Evolutionary conservation across 1,140 invertebrate species (phyloP).

Genomic region (Drosophila pectinifera): DNA sequence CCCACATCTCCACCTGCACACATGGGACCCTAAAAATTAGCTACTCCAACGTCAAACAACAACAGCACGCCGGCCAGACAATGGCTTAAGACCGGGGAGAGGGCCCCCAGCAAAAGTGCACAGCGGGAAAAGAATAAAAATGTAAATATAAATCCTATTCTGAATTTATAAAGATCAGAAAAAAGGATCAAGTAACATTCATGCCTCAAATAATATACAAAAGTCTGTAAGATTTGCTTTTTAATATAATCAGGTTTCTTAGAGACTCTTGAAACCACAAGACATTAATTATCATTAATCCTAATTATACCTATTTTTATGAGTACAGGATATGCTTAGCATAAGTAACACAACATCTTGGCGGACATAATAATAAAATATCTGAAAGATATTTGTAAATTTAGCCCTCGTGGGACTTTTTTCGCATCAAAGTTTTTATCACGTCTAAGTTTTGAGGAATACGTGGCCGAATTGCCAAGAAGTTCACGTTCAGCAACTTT

Average conservation of each 20-base stretch:
- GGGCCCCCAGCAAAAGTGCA: not conserved
- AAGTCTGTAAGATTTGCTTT: not conserved
- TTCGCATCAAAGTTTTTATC: slow-evolving; percentile 12
- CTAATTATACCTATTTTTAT: not conserved
- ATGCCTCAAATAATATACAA: not conserved
- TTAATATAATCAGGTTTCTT: too few relatives aligned
- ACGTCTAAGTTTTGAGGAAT: slow-evolving; percentile 11
- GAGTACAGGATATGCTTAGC: not conserved
- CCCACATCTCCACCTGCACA: slow-evolving; percentile 1
- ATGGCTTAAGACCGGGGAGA: slow-evolving; percentile 8
- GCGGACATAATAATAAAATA: not conserved
- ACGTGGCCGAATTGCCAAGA: slow-evolving; percentile 12
- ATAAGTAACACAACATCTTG: not conserved
- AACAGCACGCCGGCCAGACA: slow-evolving; percentile 22
- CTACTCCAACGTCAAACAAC: slow-evolving; percentile 34
- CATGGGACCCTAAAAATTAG: slow-evolving; percentile 51
- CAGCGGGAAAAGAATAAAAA: not conserved
- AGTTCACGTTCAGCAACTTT: slow-evolving; percentile 9
- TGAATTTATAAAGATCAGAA: too few relatives aligned
- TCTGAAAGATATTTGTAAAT: not conserved
- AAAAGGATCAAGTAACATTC: too few relatives aligned
- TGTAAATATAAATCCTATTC: too few relatives aligned
- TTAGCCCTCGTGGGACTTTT: not conserved
- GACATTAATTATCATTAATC: too few relatives aligned
- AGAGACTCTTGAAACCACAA: not conserved